These are phyloP conservation scores for Ophthalmolycus amberensis DNA, from an alignment of 2,113 vertebrate genomes.

Conservation along the genomic window DNA sequence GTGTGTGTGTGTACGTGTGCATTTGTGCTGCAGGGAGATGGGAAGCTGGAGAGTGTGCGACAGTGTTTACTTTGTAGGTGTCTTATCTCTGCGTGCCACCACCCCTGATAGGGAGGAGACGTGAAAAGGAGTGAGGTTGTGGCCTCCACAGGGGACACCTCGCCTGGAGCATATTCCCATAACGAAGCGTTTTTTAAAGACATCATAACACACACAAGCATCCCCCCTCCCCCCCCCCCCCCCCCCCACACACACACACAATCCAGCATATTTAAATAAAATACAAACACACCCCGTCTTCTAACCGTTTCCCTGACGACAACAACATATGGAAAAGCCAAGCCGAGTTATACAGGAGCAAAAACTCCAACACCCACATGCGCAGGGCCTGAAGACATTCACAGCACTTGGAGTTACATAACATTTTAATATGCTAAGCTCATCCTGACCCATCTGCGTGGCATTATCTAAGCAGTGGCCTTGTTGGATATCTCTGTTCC, in stretches of 20 bases:
- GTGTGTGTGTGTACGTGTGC: not conserved
- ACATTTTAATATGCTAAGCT: constrained; percentile 73
- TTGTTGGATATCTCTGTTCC: constrained; percentile 47
- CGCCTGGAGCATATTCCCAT: constrained; percentile 15
- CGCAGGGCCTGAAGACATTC: constrained; percentile 44
- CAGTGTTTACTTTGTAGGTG: constrained; percentile 46
- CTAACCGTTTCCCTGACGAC: constrained; percentile 6
- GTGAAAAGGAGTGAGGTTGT: constrained; percentile 15
- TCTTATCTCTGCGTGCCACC: constrained; percentile 61
- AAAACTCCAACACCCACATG: constrained; percentile 34
- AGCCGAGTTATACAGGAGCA: constrained; percentile 10
- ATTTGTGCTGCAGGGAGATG: constrained; percentile 4
- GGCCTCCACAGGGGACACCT: constrained; percentile 16
- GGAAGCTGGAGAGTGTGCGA: constrained; percentile 16
- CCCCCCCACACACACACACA: constrained; percentile 17
- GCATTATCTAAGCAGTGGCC: constrained; percentile 67
- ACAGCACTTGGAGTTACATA: constrained; percentile 61
- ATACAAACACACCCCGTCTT: constrained; percentile 14
- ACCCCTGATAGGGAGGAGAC: constrained; percentile 5
- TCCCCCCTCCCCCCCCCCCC: not conserved
- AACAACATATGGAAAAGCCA: constrained; percentile 7
- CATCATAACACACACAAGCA: constrained; percentile 20
- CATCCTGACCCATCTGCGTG: constrained; percentile 65
- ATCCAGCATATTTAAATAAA: constrained; percentile 19
- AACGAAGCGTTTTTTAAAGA: constrained; percentile 33